Percentiles rank a stretch among this genome's conserved stretches.
phyloP scores from a whole-genome alignment of 1,140 invertebrate species.

The Drosophila rufa region DNA sequence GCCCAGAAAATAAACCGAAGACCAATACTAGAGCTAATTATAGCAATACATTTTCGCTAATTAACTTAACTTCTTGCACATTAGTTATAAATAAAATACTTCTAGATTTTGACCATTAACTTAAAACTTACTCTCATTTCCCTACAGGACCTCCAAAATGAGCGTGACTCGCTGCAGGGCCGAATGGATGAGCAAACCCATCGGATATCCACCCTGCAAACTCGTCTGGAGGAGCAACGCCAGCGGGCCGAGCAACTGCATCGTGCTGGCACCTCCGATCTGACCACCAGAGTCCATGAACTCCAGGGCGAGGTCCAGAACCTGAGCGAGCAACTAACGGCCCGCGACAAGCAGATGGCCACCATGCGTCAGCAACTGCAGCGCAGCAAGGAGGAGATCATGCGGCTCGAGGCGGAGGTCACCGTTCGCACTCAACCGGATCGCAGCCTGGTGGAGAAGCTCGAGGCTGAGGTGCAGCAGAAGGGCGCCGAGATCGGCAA shows the following conservation, averaged over 20 bases:
- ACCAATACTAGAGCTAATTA: neutral
- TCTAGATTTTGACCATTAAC: no score
- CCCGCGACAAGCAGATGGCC: constrained; percentile 87
- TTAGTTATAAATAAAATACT: no score
- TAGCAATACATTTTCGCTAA: neutral
- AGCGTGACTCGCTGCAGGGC: constrained; percentile 92
- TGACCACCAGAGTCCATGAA: constrained; percentile 90
- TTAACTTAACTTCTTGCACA: no score
- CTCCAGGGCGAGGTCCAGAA: constrained; percentile 86
- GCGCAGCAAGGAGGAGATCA: constrained; percentile 79
- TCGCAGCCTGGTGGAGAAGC: constrained; percentile 86
- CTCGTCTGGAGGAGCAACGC: constrained; percentile 91
- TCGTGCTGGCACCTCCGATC: constrained; percentile 88
- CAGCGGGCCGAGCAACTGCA: constrained; percentile 90
- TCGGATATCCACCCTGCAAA: constrained; percentile 91
- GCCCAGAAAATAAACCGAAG: neutral
- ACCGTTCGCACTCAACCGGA: constrained; percentile 74
- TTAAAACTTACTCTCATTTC: neutral
- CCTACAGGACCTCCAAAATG: constrained; percentile 90
- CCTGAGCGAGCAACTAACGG: constrained; percentile 87
- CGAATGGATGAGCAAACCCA: constrained; percentile 92
- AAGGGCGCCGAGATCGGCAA: constrained; percentile 87
- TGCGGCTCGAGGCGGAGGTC: constrained; percentile 86
- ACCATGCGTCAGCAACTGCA: constrained; percentile 85
- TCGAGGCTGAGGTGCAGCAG: constrained; percentile 86